These are phyloP conservation scores for Drosophila funebris DNA, from an alignment of 1,140 invertebrate genomes.

Conservation along the genomic window DNA sequence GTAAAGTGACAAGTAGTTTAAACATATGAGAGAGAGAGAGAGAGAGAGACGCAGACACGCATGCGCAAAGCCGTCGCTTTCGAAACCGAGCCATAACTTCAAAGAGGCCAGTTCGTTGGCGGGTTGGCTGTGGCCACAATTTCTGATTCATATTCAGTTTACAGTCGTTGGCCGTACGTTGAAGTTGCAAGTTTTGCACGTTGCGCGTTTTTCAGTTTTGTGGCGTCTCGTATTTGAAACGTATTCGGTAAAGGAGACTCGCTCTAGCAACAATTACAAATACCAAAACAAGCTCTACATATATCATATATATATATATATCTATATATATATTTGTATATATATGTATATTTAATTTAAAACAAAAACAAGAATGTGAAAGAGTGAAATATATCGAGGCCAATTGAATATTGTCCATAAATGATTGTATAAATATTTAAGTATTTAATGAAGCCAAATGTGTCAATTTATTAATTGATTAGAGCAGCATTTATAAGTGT, in stretches of 20 bases:
- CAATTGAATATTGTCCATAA: constrained; percentile 14
- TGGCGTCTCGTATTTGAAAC: constrained; percentile 3
- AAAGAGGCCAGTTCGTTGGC: constrained; percentile 33
- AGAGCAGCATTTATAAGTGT: constrained; percentile 30
- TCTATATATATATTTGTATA: constrained; percentile 1
- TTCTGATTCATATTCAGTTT: constrained; percentile 52
- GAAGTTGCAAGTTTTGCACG: constrained; percentile 61
- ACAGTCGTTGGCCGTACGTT: constrained; percentile 60
- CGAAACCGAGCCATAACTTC: constrained; percentile 45
- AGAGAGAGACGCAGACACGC: constrained; percentile 10
- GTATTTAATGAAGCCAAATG: constrained; percentile 14
- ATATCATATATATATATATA: background rate
- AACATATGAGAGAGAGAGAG: constrained; percentile 25
- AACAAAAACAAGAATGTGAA: constrained; percentile 51
- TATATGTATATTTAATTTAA: constrained; percentile 3
- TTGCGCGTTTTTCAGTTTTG: constrained; percentile 29
- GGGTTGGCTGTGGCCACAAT: constrained; percentile 32
- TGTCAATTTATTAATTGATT: constrained; percentile 29
- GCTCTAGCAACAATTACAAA: constrained; percentile 48
- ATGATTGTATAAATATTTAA: constrained; percentile 6
- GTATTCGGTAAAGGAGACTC: constrained; percentile 39
- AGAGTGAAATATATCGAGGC: constrained; percentile 50
- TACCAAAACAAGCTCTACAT: constrained; percentile 7
- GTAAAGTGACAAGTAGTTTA: constrained; percentile 4
- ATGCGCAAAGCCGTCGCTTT: constrained; percentile 41